Conservation (phyloP, 2,797 vertebrate genomes). For the Onychomys leucogaster region DNA sequence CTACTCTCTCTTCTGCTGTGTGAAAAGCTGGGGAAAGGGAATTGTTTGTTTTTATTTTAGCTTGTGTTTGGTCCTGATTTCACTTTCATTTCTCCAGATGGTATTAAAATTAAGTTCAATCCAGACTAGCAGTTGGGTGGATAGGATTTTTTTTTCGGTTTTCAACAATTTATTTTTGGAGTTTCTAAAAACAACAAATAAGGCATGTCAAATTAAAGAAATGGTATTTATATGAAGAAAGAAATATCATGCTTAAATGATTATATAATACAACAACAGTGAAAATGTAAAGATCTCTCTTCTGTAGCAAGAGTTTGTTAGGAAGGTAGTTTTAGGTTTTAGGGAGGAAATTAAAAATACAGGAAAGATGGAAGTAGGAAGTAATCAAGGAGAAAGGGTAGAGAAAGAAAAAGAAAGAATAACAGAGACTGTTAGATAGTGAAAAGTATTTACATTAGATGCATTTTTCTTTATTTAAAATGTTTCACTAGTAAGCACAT, state of each 20-base stretch:
- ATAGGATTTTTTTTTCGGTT: neutral
- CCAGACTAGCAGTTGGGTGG: constrained; percentile 48
- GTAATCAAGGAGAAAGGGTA: neutral
- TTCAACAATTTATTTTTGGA: neutral
- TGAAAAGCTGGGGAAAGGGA: neutral
- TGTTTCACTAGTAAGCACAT: neutral
- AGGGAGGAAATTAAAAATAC: neutral
- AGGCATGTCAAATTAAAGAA: neutral
- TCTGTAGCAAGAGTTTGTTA: neutral
- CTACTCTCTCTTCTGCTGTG: constrained; percentile 12
- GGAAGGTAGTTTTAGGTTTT: neutral
- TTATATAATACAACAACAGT: neutral
- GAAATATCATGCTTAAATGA: neutral
- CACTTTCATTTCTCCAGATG: constrained; percentile 62
- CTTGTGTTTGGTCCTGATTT: neutral
- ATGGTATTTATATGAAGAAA: neutral
- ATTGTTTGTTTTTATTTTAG: neutral
- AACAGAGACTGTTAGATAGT: neutral
- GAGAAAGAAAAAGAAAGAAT: neutral
- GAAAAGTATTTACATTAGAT: neutral
- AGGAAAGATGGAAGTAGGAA: neutral
- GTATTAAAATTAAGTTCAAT: constrained; percentile 60
- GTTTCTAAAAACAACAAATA: neutral
- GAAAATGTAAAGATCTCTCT: neutral
- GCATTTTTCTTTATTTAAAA: neutral